Base-by-base conservation (phyloP, 2,888 invertebrate genomes). In the Drosophila colorata region DNA sequence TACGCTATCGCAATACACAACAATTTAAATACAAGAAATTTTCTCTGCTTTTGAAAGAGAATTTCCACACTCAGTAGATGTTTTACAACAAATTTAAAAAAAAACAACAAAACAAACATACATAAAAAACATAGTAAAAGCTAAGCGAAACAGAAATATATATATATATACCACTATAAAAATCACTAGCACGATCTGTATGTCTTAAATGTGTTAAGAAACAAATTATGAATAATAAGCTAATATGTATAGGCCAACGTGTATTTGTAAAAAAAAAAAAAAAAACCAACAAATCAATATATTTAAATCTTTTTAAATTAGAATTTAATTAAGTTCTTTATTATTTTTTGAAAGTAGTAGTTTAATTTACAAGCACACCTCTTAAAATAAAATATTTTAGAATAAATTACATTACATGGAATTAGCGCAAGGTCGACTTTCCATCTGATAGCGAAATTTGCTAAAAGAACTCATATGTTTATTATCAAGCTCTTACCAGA, bases 201-300 rank as follows among this genome's bases (percentile, higher is more conserved):
- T 69, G 80, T 82, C 77, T 86, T 78, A 53, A 86, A 67, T 69
- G 69, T 86, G 80, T 80, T 82, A 83, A 59, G 56, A 82, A 86
- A 58, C 55, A 70, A 80, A 69, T 52, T 69, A 58, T 72, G 41
- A 49, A 51, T 69, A 56, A 63, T 80, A 88, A 83, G 71, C 52
- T 72, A 67, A 67, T 74, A 69, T 72, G 47, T 86, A 68, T 85
- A 85, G 80, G 86, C 65, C 64, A 51, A 74, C 64, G 53, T 83
- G 72, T 86, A 85, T 61, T 82, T 83, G 82, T 83, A 82, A 49
- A 72, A 73, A 76, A 68, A 47, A 46, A 72, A 65, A 63, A 63
- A 67, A 51, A 33, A 63, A 51, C 20, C 20, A 51, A 46, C 41
- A 65, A 69, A 75, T 46, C 53, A 81, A 85, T 79, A 82, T 82